These are phyloP conservation scores for Megalops atlanticus DNA, from an alignment of 2,113 vertebrate species.

Conservation along the genomic window DNA sequence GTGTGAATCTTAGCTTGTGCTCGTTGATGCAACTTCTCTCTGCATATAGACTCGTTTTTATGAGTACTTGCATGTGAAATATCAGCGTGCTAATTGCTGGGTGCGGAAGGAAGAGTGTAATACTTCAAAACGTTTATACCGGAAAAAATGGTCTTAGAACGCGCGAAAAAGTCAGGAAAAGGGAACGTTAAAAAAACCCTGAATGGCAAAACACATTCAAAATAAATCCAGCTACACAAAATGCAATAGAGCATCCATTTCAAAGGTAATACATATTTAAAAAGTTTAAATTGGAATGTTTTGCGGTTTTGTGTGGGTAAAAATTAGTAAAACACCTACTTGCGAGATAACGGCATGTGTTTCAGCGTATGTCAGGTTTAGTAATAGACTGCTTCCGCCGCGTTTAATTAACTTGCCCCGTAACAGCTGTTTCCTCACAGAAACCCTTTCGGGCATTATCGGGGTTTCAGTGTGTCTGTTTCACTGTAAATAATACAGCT, in stretches of 20 bases:
- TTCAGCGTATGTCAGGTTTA: not conserved
- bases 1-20: not conserved
- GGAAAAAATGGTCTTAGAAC: not conserved
- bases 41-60: not conserved
- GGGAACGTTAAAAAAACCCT: not conserved
- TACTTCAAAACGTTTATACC: not conserved
- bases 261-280: not conserved
- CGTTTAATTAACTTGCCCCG: not conserved
- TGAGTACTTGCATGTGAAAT: not conserved
- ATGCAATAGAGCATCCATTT: not conserved
- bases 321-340: not conserved
- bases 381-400: not conserved
- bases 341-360: not conserved
- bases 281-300: not conserved
- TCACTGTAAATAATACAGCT: not conserved
- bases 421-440: not conserved
- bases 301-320: not conserved
- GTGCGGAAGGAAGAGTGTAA: not conserved
- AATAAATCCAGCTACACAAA: not conserved
- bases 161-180: not conserved
- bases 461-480: not conserved
- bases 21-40: not conserved
- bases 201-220: not conserved
- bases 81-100: not conserved
- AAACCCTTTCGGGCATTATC: not conserved